Evolutionary conservation across 2,797 vertebrate species (phyloP), one percentile per base, ranked within the genome.

Genomic region (Anguilla anguilla): DNA sequence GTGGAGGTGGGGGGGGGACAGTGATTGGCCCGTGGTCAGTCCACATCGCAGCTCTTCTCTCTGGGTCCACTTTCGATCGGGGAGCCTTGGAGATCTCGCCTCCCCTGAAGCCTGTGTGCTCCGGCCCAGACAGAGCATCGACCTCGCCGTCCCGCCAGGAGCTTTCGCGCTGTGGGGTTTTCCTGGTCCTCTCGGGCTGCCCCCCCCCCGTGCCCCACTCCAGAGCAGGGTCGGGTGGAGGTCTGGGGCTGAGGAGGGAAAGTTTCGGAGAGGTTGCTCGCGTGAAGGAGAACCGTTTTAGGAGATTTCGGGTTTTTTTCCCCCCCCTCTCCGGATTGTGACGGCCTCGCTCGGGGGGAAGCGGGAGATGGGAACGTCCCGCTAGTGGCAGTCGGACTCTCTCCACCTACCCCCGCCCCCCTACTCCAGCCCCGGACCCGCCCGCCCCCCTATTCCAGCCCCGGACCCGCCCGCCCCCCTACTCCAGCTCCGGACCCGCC

Each of bases 11-110:
- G 92, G 89, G 92, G 89, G 91, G 64, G 39, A 19, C 94, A 92
- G 88, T 92, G 93, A 94, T 94, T 96, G 93, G 94, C 95, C 95
- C 91, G 95, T 93, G 91, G 92, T 95, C 93, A 93, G 95, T 94
- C 93, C 17, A 4, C 39, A 91, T 92, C 92, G 88, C 35, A 55
- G 89, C 91, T 88, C 95, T 95, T 77, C 25, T 15, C 19, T 11
- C 95, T 94, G 7, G 90, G 92, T 92, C 91, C 92, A 92, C 94
- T 67, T 81, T 93, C 92, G 93, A 93, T 90, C 91, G 91, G 93
- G 90, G 92, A 93, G 91, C 93, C 93, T 89, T 88, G 88, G 92
- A 22, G 92, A 89, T 94, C 93, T 92, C 91, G 77, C 1, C 89
- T 88, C 95, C 94, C 91, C 93, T 91, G 91, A 93, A 91, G 92